phyloP scores from a whole-genome alignment of 1,140 invertebrate genomes.

The Lanistes nyassanus region DNA sequence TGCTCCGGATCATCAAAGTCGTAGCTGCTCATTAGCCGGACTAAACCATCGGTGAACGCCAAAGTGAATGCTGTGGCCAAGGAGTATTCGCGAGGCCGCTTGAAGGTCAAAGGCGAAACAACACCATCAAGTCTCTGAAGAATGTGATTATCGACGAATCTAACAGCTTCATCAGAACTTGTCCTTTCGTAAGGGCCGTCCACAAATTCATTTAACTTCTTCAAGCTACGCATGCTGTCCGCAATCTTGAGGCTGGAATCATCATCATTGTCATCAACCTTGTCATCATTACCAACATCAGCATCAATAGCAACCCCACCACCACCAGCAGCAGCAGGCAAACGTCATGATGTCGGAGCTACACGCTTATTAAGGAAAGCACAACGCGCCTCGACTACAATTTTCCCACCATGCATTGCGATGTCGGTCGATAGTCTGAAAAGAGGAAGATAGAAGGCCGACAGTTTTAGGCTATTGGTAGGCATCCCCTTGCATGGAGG shows the following conservation, averaged over 20 bases:
- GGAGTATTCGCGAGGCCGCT: slow-evolving; percentile 64
- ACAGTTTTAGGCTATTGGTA: too few relatives aligned
- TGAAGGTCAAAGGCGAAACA: background rate
- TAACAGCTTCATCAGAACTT: slow-evolving; percentile 50
- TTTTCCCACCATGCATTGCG: too few relatives aligned
- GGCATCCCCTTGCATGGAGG: too few relatives aligned
- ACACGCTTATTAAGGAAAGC: too few relatives aligned
- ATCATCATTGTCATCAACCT: background rate
- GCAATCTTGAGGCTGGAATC: background rate
- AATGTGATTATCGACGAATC: slow-evolving; percentile 66
- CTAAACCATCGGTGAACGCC: slow-evolving; percentile 77
- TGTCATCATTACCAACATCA: too few relatives aligned
- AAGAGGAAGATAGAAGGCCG: too few relatives aligned
- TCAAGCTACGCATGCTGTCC: background rate
- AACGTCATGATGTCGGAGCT: too few relatives aligned
- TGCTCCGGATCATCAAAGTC: slow-evolving; percentile 50
- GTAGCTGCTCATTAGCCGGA: slow-evolving; percentile 80
- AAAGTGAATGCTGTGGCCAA: slow-evolving; percentile 81
- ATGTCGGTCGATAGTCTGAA: too few relatives aligned
- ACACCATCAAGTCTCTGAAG: slow-evolving; percentile 55
- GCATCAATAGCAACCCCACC: too few relatives aligned
- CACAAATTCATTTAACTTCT: background rate
- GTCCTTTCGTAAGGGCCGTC: slow-evolving; percentile 41
- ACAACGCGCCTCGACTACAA: too few relatives aligned
- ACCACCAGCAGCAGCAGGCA: too few relatives aligned